These are phyloP conservation scores for Idaea biselata DNA, from an alignment of 2,888 invertebrate species.

Conservation along the genomic window DNA sequence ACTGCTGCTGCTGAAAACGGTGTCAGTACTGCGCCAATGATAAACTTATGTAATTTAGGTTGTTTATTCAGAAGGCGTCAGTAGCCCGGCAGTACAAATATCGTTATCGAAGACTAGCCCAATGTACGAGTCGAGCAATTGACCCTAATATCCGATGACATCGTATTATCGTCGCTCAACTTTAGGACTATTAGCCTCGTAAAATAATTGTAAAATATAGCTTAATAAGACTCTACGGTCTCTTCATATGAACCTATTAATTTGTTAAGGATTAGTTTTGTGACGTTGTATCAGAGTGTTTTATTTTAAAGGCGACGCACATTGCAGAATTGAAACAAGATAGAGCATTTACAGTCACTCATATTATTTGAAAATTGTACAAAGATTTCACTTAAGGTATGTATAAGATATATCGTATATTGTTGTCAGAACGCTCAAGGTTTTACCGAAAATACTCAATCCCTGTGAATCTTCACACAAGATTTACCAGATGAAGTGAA, in stretches of 20 bases:
- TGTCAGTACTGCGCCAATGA: conserved; percentile 35
- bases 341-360: neutral
- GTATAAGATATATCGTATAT: neutral
- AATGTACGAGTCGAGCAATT: conserved; percentile 57
- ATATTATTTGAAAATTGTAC: neutral
- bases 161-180: conserved; percentile 51
- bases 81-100: conserved; percentile 52
- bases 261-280: conserved; percentile 7
- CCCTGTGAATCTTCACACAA: conserved; percentile 21
- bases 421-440: neutral
- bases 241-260: neutral
- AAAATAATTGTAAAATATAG: neutral
- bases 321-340: no score
- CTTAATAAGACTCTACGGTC: neutral
- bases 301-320: no score
- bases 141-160: conserved; percentile 66
- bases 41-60: conserved; percentile 45
- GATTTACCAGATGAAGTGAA: conserved; percentile 22
- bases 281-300: neutral
- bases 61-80: conserved; percentile 48
- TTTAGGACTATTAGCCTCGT: conserved; percentile 12
- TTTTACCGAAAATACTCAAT: neutral
- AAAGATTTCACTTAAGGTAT: neutral
- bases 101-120: conserved; percentile 63
- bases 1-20: conserved; percentile 25